Base-by-base conservation (phyloP, 2,888 invertebrate genomes). In the Leptopilina syphax region DNA sequence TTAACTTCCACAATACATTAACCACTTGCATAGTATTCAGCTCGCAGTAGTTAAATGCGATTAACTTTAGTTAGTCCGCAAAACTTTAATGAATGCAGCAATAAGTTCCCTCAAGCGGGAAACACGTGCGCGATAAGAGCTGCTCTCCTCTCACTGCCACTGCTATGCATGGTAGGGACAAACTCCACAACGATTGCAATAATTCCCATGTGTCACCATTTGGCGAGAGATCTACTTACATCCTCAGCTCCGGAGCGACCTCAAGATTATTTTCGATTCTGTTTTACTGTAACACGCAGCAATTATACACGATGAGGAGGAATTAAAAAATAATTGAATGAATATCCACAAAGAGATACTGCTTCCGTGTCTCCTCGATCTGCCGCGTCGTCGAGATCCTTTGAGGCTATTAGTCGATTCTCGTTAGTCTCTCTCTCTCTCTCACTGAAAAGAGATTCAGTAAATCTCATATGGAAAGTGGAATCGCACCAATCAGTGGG, bases 91-190 rank as follows among this genome's bases (percentile, higher is more conserved):
- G 70, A 73, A 73, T 54, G 70, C 70, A 34, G 73, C 57, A 70
- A 70, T 63, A 63, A 63, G 57, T 57, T 73, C 27, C 54, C 34
- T 57, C 73, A 57, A 73, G 73, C 73, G 73, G 34, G 34, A 73
- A 50, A 73, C 73, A 73, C 73, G 73, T 73, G 73, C 57, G 73
- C 73, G 73, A 73, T 73, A 73, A 73, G 73, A 34, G 47, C 47
- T 47, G 18, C 18, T 18, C 18, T 18, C 18, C 18, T 18, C 18
- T 18, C 18, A 18, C 18, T 18, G 18, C 18, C 18, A 18, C 18
- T 18, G 18, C 18, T 18, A 18, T 18, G 18, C 18, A 18, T 18
- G 47, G 7, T 47, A 50, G 50, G 73, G 57, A 73, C 70, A 70
- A 24, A 70, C 27, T 70, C 24, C 50, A 70, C 50, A 27, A 70